phyloP scores from a whole-genome alignment of 2,888 invertebrate species.

The Oeneis ivallda region DNA sequence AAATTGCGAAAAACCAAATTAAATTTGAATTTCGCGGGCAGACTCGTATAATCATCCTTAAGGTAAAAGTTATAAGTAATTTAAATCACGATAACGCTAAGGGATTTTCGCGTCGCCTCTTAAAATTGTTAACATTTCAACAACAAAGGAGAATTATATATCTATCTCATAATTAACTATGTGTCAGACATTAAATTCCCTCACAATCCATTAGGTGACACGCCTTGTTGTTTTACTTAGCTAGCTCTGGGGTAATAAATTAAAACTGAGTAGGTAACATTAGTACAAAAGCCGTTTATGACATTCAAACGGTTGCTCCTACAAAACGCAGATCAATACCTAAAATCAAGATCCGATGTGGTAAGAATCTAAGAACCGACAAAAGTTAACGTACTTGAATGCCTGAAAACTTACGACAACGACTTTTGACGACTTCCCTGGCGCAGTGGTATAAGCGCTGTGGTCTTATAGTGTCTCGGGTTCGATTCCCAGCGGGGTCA shows the following conservation, averaged over 20 bases:
- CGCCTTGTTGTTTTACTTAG: conserved; percentile 5
- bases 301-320: neutral
- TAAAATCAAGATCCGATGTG: neutral
- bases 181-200: conserved; percentile 21
- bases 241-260: neutral
- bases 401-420: neutral
- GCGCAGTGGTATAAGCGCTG: too few relatives aligned
- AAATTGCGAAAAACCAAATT: too few relatives aligned
- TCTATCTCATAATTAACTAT: neutral
- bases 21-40: too few relatives aligned
- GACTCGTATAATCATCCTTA: too few relatives aligned
- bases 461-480: too few relatives aligned
- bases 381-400: neutral
- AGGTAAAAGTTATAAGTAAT: too few relatives aligned
- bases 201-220: conserved; percentile 18
- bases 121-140: neutral
- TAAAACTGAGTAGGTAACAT: conserved; percentile 2
- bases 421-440: too few relatives aligned
- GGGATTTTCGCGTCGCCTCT: neutral
- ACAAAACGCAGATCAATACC: too few relatives aligned
- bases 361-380: neutral
- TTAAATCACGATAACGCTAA: neutral
- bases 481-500: too few relatives aligned
- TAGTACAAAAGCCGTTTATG: neutral
- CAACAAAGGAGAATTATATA: neutral